phyloP scores from a whole-genome alignment of 2,888 invertebrate species.

The Metacarcinus magister region DNA sequence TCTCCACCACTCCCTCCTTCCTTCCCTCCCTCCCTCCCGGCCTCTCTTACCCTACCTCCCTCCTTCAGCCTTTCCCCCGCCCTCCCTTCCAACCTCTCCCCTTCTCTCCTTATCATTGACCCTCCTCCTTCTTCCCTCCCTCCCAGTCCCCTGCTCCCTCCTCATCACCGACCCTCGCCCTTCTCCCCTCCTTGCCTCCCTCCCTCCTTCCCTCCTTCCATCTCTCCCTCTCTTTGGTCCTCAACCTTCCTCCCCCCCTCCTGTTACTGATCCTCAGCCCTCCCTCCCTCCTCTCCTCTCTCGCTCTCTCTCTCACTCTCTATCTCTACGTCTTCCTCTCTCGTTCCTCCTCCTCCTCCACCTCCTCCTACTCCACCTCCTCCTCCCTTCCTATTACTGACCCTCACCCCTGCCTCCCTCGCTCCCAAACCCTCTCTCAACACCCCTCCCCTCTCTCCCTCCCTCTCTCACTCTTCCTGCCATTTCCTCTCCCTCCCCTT shows the following conservation, averaged over 20 bases:
- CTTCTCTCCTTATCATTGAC: slow-evolving; percentile 46
- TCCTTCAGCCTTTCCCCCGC: not conserved
- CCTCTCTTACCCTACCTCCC: not conserved
- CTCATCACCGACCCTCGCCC: slow-evolving; percentile 41
- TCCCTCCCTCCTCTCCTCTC: not conserved
- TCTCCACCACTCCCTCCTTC: not conserved
- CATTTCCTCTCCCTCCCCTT: slow-evolving; percentile 45
- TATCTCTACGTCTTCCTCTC: not conserved
- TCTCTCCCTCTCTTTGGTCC: slow-evolving; percentile 41
- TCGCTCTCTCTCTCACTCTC: not conserved
- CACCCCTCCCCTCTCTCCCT: slow-evolving; percentile 44
- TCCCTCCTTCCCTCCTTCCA: not conserved
- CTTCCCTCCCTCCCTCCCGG: not conserved
- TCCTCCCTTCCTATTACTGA: slow-evolving; percentile 47
- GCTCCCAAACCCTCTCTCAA: slow-evolving; percentile 37
- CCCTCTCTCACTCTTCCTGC: slow-evolving; percentile 48
- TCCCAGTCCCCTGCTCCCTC: slow-evolving; percentile 42
- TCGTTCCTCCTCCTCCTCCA: not conserved
- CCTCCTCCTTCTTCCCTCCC: slow-evolving; percentile 51
- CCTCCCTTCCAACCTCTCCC: slow-evolving; percentile 26
- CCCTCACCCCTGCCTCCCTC: slow-evolving; percentile 20
- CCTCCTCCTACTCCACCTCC: not conserved
- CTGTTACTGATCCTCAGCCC: not conserved
- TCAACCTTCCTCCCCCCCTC: not conserved
- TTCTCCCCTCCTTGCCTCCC: slow-evolving; percentile 36